phyloP scores from a whole-genome alignment of 2,888 invertebrate genomes.

The Pyrochroa serraticornis region DNA sequence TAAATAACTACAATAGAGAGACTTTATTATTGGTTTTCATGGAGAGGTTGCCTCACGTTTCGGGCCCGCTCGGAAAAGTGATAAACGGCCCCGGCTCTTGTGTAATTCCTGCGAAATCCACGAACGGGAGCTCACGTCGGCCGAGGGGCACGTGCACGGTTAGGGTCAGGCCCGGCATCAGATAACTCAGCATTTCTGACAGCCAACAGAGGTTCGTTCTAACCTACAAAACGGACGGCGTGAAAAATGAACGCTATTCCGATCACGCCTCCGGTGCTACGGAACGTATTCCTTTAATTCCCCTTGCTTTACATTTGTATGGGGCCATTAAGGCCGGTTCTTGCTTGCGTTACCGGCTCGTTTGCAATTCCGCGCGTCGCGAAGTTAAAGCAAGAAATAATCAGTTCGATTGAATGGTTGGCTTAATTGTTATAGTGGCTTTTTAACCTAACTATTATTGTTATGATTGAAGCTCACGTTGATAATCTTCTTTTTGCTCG shows the following conservation, averaged over 20 bases:
- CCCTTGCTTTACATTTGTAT: conserved; percentile 44
- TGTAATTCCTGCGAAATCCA: conserved; percentile 6
- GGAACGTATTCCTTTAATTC: conserved; percentile 39
- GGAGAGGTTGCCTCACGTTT: neutral
- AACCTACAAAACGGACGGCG: neutral
- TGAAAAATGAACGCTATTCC: neutral
- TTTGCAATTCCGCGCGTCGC: neutral
- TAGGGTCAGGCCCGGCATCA: neutral
- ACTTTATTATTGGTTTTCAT: too few relatives aligned
- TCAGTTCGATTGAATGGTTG: conserved; percentile 20
- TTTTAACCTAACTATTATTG: conserved; percentile 21
- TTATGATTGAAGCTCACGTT: conserved; percentile 26
- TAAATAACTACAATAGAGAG: too few relatives aligned
- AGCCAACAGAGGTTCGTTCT: neutral
- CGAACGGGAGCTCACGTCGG: neutral
- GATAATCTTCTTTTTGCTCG: conserved; percentile 12
- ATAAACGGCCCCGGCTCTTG: neutral
- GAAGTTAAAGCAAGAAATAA: neutral
- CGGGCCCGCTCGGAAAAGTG: neutral
- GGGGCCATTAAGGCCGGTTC: conserved; percentile 31
- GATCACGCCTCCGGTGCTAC: neutral
- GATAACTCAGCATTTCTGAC: conserved; percentile 1
- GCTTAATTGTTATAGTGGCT: conserved; percentile 28
- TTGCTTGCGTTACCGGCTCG: neutral
- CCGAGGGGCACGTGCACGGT: conserved; percentile 2